These are phyloP conservation scores for Gallinago paraguaiae DNA, from an alignment of 2,113 vertebrate genomes.

Conservation along the genomic window DNA sequence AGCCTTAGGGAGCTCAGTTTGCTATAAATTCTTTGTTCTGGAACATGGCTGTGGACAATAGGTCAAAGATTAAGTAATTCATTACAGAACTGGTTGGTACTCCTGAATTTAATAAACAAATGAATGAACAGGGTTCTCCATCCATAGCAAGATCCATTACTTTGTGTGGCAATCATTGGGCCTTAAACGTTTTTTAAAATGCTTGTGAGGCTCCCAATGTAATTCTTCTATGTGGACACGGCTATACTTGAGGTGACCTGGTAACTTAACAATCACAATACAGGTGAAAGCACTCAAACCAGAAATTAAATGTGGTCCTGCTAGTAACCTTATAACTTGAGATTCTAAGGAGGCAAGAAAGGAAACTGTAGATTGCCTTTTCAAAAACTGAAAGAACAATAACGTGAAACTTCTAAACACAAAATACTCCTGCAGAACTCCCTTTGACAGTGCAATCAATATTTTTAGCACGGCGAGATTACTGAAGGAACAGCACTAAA, in stretches of 20 bases:
- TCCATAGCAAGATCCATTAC: neutral
- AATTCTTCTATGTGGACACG: neutral
- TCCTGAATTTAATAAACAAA: constrained; percentile 54
- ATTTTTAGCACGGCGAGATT: neutral
- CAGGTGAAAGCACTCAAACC: neutral
- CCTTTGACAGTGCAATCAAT: neutral
- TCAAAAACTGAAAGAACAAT: neutral
- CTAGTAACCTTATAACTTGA: neutral
- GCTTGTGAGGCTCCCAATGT: neutral
- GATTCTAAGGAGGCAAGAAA: neutral
- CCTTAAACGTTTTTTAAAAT: neutral
- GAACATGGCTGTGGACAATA: constrained; percentile 49
- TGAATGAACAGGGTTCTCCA: constrained; percentile 21
- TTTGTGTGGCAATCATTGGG: neutral
- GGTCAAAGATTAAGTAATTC: constrained; percentile 58
- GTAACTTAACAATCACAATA: neutral
- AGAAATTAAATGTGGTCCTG: neutral
- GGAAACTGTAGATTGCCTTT: neutral
- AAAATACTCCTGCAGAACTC: neutral
- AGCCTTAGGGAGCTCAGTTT: constrained; percentile 65
- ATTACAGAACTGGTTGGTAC: neutral
- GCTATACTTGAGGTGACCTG: neutral
- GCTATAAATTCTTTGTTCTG: constrained; percentile 60
- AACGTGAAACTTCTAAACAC: neutral
- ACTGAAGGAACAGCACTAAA: neutral